Base-by-base conservation (phyloP, 2,797 vertebrate species). In the Xenentodon cancila region DNA sequence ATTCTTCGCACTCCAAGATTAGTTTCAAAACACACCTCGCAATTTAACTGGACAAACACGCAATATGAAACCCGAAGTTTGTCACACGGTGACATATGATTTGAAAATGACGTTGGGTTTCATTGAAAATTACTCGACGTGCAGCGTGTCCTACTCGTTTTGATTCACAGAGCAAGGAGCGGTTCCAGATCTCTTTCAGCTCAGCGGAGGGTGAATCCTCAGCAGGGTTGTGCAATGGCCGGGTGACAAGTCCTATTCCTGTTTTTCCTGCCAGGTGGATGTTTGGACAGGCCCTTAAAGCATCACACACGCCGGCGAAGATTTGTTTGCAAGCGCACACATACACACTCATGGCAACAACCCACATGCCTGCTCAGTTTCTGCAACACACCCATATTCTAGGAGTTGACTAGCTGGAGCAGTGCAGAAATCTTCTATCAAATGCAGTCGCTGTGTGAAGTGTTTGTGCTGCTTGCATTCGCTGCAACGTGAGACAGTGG, bases 251-350 rank as follows among this genome's bases (percentile, higher is more conserved):
- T 86, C 84, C 80, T 76, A 79, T 92, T 94, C 93, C 91, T 89
- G 94, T 94, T 93, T 94, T 94, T 94, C 93, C 89, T 89, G 94
- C 91, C 90, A 67, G 87, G 85, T 82, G 91, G 87, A 92, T 92
- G 87, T 90, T 89, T 84, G 76, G 87, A 87, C 86, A 90, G 84
- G 91, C 81, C 79, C 85, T 89, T 73, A 75, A 85, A 82, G 65
- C 69, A 47, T 77, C 65, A 68, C 71, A 71, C 66, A 63, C 64
- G 53, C 68, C 47, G 61, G 44, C 59, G 60, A 51, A 72, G 47
- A 74, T 68, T 77, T 46, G 53, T 51, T 56, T 25, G 34, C 22
- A 56, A 48, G 46, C 43, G 16, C 71, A 64, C 45, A 59, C 32
- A 50, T 46, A 44, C 51, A 69, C 73, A 53, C 27, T 62, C 21